These are phyloP conservation scores for Struthidea cinerea DNA, from an alignment of 2,113 vertebrate species.

Conservation along the genomic window DNA sequence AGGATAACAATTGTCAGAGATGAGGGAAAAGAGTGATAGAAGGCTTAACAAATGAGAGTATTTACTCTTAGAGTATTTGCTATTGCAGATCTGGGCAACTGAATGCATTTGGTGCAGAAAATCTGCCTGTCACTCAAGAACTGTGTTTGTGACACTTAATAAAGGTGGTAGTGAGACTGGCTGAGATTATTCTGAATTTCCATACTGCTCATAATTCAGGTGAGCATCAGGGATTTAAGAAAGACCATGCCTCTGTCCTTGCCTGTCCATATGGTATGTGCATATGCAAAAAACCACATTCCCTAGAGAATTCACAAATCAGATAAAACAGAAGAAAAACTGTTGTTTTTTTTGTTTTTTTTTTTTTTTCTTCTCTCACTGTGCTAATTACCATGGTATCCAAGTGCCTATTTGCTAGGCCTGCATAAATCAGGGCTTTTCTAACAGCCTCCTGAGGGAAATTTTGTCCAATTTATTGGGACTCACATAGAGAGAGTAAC, in stretches of 20 bases:
- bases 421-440: not conserved
- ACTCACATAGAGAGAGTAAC: not conserved
- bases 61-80: not conserved
- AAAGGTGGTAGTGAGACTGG: not conserved
- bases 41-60: not conserved
- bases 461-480: not conserved
- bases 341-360: too few species aligned
- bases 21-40: not conserved
- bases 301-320: not conserved
- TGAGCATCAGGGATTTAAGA: not conserved
- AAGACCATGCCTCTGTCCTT: not conserved
- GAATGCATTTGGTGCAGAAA: not conserved
- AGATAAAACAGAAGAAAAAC: not conserved
- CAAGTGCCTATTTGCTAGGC: not conserved
- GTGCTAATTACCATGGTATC: not conserved
- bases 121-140: not conserved
- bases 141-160: not conserved
- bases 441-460: not conserved
- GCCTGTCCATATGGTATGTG: not conserved
- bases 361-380: not conserved
- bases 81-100: not conserved
- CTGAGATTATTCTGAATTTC: not conserved
- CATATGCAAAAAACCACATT: not conserved
- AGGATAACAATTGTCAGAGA: not conserved
- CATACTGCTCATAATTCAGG: not conserved